Evolutionary conservation across 2,888 invertebrate species (phyloP).

Genomic region (Eurytoma californica): DNA sequence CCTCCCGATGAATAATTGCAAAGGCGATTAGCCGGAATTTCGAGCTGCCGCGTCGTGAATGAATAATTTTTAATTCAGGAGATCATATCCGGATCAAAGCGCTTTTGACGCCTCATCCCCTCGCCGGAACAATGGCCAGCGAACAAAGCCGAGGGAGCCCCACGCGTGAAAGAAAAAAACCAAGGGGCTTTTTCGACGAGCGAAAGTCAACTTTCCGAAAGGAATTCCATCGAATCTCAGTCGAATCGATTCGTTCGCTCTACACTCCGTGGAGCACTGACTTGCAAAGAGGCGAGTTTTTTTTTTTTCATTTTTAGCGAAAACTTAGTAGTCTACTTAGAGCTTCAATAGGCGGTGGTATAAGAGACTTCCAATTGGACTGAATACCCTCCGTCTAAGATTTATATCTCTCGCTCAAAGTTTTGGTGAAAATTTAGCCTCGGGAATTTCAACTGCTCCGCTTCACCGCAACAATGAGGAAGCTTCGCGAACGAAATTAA

Average conservation of each 20-base stretch:
- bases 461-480: no score
- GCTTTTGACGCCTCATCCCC: no score
- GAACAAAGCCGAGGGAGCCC: no score
- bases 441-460: background rate
- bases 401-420: background rate
- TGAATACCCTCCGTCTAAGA: background rate
- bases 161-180: background rate
- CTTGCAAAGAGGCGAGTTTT: background rate
- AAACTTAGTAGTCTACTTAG: conserved; percentile 1
- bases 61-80: conserved; percentile 9
- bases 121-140: no score
- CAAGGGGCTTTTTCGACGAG: background rate
- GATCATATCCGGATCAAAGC: background rate
- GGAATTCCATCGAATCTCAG: conserved; percentile 5
- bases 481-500: no score
- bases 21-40: background rate
- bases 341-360: background rate
- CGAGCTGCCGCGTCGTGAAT: background rate
- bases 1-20: conserved; percentile 23
- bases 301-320: background rate
- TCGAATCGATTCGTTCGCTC: background rate
- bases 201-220: background rate
- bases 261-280: background rate
- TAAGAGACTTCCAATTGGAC: conserved; percentile 1
- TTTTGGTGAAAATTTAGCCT: background rate